These are phyloP conservation scores for Carassius auratus DNA, from an alignment of 2,113 vertebrate genomes.

Conservation along the genomic window DNA sequence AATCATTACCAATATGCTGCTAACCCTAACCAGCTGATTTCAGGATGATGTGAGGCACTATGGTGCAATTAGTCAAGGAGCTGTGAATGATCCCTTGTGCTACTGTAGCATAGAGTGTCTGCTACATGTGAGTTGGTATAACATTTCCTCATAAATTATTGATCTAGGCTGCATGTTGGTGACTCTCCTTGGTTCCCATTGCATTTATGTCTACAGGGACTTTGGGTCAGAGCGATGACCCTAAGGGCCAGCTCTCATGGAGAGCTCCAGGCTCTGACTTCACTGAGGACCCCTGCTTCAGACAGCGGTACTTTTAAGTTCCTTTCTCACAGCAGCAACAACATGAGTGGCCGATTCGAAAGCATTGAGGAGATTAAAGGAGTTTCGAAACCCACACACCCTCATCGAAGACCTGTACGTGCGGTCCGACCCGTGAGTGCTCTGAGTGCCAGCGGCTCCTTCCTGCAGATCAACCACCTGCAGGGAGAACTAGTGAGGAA, in stretches of 20 bases:
- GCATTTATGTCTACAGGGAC: constrained; percentile 20
- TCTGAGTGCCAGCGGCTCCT: constrained; percentile 60
- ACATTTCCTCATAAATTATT: constrained; percentile 71
- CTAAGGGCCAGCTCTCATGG: constrained; percentile 72
- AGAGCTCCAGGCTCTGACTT: constrained; percentile 67
- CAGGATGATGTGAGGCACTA: background rate
- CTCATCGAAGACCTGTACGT: constrained; percentile 62
- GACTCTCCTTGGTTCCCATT: constrained; percentile 44
- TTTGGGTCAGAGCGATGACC: constrained; percentile 62
- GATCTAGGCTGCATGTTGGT: constrained; percentile 49
- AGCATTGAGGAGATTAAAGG: constrained; percentile 59
- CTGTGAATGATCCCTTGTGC: constrained; percentile 19
- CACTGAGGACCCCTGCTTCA: constrained; percentile 40
- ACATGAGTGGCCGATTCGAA: constrained; percentile 52
- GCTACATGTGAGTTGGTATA: constrained; percentile 50
- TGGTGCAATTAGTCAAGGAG: constrained; percentile 37
- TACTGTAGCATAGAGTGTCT: constrained; percentile 43
- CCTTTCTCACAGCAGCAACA: constrained; percentile 69
- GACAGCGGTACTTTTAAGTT: constrained; percentile 66
- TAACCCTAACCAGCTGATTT: constrained; percentile 12
- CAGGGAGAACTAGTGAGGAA: constrained; percentile 78
- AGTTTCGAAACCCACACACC: constrained; percentile 24
- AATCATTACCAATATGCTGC: constrained; percentile 10
- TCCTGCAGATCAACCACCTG: constrained; percentile 74
- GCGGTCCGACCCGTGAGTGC: constrained; percentile 70